Conservation (phyloP, 1,140 invertebrate genomes). For the Psix sp. region DNA sequence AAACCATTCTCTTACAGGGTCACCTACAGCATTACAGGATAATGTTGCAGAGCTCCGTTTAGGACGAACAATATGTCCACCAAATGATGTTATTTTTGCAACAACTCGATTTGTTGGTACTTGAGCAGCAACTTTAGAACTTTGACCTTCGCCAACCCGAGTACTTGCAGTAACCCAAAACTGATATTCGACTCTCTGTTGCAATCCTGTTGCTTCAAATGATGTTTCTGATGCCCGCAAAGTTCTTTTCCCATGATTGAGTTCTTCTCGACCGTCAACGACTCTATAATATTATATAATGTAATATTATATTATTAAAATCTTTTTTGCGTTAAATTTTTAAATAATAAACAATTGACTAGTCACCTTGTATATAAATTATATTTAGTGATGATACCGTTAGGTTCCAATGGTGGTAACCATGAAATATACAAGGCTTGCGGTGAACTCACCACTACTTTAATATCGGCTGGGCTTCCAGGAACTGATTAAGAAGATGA, state of each 20-base stretch:
- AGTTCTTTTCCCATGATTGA: slow-evolving; percentile 83
- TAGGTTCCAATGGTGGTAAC: slow-evolving; percentile 85
- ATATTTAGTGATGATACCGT: slow-evolving; percentile 88
- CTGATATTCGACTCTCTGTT: slow-evolving; percentile 87
- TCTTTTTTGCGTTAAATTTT: slow-evolving; percentile 21
- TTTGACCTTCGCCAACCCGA: slow-evolving; percentile 85
- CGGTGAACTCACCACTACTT: slow-evolving; percentile 85
- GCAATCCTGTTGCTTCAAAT: slow-evolving; percentile 83
- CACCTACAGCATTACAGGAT: slow-evolving; percentile 82
- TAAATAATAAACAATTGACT: no score
- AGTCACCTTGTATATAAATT: slow-evolving; percentile 84
- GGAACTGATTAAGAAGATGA: slow-evolving; percentile 80
- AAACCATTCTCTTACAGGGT: slow-evolving; percentile 82
- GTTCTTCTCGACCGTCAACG: slow-evolving; percentile 82
- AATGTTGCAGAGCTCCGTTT: slow-evolving; percentile 82
- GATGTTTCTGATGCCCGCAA: slow-evolving; percentile 80
- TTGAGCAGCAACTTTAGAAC: slow-evolving; percentile 82
- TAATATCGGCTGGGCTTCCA: slow-evolving; percentile 87
- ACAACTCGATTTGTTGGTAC: slow-evolving; percentile 80
- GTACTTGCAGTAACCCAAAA: slow-evolving; percentile 89
- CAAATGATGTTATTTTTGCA: slow-evolving; percentile 84
- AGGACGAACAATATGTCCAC: slow-evolving; percentile 80
- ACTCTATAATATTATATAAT: slow-evolving; percentile 70
- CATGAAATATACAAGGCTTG: slow-evolving; percentile 88
- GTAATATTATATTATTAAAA: slow-evolving; percentile 15